Conservation (phyloP, 2,888 invertebrate species). For the Arenicola marina region DNA sequence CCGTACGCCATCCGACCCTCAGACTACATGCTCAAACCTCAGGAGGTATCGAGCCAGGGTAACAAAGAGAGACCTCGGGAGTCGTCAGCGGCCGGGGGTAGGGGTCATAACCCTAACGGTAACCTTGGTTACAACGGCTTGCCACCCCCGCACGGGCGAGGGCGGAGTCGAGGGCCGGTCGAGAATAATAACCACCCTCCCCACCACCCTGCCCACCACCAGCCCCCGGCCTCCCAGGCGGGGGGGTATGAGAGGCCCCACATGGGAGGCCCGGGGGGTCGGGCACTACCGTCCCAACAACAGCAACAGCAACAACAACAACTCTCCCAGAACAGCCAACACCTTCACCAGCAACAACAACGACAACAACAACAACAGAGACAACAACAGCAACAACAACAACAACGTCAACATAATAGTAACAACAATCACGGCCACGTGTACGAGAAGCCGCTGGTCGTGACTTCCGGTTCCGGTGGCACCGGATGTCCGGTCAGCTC, state of each 20-base stretch:
- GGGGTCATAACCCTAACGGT: too few species aligned
- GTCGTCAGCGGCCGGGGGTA: too few species aligned
- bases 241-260: too few species aligned
- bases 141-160: not conserved
- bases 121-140: too few species aligned
- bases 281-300: not conserved
- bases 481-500: not conserved
- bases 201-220: not conserved
- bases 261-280: not conserved
- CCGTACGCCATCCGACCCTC: constrained; percentile 23
- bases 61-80: too few species aligned
- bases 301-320: not conserved
- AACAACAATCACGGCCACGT: not conserved
- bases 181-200: not conserved
- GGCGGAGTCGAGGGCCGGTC: not conserved
- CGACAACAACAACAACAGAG: not conserved
- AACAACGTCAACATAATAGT: not conserved
- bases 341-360: not conserved
- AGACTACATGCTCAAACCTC: constrained; percentile 29
- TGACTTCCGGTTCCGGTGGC: constrained; percentile 4
- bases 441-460: not conserved
- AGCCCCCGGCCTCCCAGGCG: not conserved
- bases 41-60: not conserved
- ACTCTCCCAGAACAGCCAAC: not conserved
- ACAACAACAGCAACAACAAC: not conserved